Percentiles rank a stretch among this genome's conserved stretches.
phyloP scores from a whole-genome alignment of 2,113 vertebrate species.

The Rhea pennata region DNA sequence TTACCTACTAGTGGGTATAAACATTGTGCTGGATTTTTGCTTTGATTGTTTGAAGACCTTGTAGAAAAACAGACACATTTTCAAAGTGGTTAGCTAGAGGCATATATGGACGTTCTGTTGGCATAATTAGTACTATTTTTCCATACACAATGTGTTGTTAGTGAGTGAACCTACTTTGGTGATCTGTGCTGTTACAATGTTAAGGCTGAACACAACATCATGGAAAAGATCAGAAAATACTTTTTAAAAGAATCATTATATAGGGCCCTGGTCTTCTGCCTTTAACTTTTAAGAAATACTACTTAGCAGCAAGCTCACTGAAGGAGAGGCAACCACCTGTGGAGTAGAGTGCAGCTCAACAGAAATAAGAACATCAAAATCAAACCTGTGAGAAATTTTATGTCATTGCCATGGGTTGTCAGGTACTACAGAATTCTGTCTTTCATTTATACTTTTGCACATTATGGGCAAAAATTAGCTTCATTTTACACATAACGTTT shows the following conservation, averaged over 20 bases:
- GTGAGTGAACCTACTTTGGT: not conserved
- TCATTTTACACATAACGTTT: not conserved
- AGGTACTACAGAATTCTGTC: not conserved
- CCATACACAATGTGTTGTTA: not conserved
- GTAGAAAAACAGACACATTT: not conserved
- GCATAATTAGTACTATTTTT: not conserved
- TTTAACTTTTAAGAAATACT: not conserved
- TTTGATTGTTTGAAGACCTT: not conserved
- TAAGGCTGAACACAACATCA: not conserved
- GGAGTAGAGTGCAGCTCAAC: not conserved
- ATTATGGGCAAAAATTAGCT: accelerated
- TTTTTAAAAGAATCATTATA: not conserved
- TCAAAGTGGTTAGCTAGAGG: not conserved
- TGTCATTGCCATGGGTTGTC: not conserved
- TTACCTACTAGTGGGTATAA: not conserved
- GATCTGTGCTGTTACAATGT: not conserved
- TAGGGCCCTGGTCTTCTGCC: not conserved
- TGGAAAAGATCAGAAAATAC: not conserved
- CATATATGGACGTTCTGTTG: not conserved
- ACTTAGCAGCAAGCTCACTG: not conserved
- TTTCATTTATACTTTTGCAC: not conserved
- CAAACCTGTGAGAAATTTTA: not conserved
- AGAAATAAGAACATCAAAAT: not conserved
- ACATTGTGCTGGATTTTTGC: not conserved
- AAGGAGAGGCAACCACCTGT: too few species aligned